phyloP scores from a whole-genome alignment of 1,140 invertebrate genomes.

The Hypsibius dujardini region DNA sequence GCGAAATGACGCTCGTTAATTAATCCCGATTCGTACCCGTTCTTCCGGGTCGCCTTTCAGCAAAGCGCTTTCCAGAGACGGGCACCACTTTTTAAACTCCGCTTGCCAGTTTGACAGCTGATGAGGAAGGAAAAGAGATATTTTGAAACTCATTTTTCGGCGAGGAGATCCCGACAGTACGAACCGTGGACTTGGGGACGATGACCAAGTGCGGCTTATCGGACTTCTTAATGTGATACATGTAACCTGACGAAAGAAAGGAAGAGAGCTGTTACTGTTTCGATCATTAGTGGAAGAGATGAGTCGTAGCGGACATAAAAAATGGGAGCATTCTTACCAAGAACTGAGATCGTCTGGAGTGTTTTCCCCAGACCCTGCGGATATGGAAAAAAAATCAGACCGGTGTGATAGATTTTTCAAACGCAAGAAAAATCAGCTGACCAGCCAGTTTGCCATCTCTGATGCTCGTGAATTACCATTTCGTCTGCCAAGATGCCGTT shows the following conservation, averaged over 20 bases:
- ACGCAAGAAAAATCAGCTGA: conserved; percentile 17
- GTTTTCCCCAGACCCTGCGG: conserved; percentile 44
- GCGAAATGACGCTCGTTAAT: not conserved
- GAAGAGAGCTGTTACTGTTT: no score
- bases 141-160: no score
- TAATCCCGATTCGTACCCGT: not conserved
- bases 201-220: conserved; percentile 5
- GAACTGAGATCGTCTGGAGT: conserved; percentile 32
- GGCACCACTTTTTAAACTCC: not conserved
- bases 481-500: conserved; percentile 42
- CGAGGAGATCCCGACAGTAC: no score
- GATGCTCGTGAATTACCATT: no score
- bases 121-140: no score
- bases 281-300: no score
- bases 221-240: not conserved
- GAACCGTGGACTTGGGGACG: conserved; percentile 10
- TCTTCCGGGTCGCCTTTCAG: not conserved
- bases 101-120: not conserved
- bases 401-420: not conserved
- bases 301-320: no score
- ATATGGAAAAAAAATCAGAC: not conserved
- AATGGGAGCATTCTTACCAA: not conserved
- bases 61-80: not conserved
- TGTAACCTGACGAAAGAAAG: not conserved
- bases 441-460: no score